A percentile compares a stretch with the other conserved stretches of the same genome.
Evolutionary conservation across 37 sponge, comb jelly and placozoan species (phyloP).

Genomic region (Lycopodina hypogea): DNA sequence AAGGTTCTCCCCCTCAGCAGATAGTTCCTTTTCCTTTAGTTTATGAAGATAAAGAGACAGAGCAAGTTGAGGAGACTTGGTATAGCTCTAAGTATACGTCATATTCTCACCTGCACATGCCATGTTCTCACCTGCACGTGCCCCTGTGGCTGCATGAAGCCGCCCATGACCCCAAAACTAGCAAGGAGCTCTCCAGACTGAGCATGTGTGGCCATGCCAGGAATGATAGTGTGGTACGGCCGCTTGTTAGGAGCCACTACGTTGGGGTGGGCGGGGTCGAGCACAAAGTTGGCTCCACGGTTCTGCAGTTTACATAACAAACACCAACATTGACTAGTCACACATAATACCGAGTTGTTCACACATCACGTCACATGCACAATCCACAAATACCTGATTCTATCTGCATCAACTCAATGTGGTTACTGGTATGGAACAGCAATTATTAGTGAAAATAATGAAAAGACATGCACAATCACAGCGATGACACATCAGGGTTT

Average conservation of each 20-base stretch:
- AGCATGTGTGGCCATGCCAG: constrained; percentile 82
- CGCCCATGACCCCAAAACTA: constrained; percentile 88
- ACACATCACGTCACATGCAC: background rate
- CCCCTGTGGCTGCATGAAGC: constrained; percentile 92
- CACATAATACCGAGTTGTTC: background rate
- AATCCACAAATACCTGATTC: too few relatives aligned
- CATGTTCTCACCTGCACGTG: constrained; percentile 75
- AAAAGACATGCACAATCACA: too few relatives aligned
- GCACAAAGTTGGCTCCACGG: constrained; percentile 76
- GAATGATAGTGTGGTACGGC: constrained; percentile 89
- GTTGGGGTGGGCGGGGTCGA: constrained; percentile 76
- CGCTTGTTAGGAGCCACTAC: constrained; percentile 67
- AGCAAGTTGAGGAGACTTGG: too few relatives aligned
- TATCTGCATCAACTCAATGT: too few relatives aligned
- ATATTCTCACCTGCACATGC: background rate
- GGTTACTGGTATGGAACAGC: too few relatives aligned
- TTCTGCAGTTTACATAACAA: constrained; percentile 57
- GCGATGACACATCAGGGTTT: too few relatives aligned
- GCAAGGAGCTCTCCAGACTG: constrained; percentile 66
- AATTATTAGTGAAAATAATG: too few relatives aligned
- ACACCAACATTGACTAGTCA: background rate
- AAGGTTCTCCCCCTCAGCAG: too few relatives aligned
- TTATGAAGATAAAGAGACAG: too few relatives aligned
- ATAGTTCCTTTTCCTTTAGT: too few relatives aligned
- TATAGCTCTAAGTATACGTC: background rate